These are phyloP conservation scores for Ichneumoninae sp. DNA, from an alignment of 2,888 invertebrate genomes.

Conservation along the genomic window DNA sequence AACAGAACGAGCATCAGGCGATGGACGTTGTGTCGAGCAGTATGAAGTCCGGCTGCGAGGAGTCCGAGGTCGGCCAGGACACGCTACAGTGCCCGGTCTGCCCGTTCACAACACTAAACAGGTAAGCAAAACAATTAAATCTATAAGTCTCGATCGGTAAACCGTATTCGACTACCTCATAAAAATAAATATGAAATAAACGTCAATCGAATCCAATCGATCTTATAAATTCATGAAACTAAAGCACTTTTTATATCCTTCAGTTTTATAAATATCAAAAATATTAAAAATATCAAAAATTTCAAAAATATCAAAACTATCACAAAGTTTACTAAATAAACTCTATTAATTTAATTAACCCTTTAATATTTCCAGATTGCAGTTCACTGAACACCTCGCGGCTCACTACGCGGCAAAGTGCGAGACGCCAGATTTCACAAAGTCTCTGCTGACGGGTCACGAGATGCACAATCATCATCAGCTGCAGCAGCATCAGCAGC, in stretches of 20 bases:
- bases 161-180: neutral
- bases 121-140: constrained; percentile 71
- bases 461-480: constrained; percentile 81
- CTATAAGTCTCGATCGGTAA: neutral
- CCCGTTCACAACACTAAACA: constrained; percentile 83
- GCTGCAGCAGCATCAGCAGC: constrained; percentile 81
- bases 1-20: constrained; percentile 62
- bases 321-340: neutral
- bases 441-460: constrained; percentile 85
- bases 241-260: neutral
- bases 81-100: constrained; percentile 85
- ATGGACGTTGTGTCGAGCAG: constrained; percentile 68
- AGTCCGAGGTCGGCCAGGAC: constrained; percentile 62
- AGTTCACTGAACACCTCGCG: constrained; percentile 86
- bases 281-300: neutral
- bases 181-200: neutral
- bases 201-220: neutral
- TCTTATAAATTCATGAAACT: neutral
- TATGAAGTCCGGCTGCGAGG: constrained; percentile 63
- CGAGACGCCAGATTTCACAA: constrained; percentile 85
- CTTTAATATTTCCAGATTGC: constrained; percentile 73
- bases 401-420: constrained; percentile 81
- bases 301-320: neutral
- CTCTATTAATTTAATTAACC: constrained; percentile 4
- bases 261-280: too few species aligned